These are phyloP conservation scores for Trilocha varians DNA, from an alignment of 2,888 invertebrate genomes.

Conservation along the genomic window DNA sequence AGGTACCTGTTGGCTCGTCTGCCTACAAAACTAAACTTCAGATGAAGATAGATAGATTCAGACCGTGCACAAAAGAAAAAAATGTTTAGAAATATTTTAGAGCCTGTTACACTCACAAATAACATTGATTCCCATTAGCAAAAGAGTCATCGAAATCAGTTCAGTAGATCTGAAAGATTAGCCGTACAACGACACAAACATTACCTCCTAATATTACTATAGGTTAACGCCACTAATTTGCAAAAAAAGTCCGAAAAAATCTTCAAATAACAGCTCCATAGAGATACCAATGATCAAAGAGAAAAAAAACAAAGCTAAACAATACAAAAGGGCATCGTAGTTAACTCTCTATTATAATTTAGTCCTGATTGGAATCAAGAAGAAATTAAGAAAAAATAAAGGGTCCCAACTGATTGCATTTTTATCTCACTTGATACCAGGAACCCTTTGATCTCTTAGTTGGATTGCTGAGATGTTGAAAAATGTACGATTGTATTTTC, in stretches of 20 bases:
- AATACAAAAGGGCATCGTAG: conserved; percentile 63
- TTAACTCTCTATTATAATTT: conserved; percentile 70
- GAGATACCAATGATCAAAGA: conserved; percentile 46
- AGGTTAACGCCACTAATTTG: too few relatives aligned
- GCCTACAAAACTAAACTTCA: too few relatives aligned
- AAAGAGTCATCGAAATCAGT: too few relatives aligned
- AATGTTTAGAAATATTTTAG: too few relatives aligned
- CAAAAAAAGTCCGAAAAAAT: background rate
- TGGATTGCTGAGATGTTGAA: conserved; percentile 36
- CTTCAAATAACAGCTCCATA: conserved; percentile 31
- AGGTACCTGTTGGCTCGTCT: too few relatives aligned
- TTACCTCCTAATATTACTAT: too few relatives aligned
- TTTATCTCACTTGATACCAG: conserved; percentile 61
- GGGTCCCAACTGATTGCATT: conserved; percentile 46
- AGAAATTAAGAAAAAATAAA: conserved; percentile 72
- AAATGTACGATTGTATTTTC: conserved; percentile 27
- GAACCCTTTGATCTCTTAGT: conserved; percentile 28
- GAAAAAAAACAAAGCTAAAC: conserved; percentile 50
- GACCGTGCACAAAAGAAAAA: too few relatives aligned
- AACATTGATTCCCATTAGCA: too few relatives aligned
- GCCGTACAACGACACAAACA: too few relatives aligned
- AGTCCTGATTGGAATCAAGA: conserved; percentile 70
- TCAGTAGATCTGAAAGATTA: too few relatives aligned
- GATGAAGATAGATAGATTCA: too few relatives aligned
- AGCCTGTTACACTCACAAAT: too few relatives aligned